phyloP scores from a whole-genome alignment of 2,797 vertebrate genomes.

The Emydoidea blandingii region DNA sequence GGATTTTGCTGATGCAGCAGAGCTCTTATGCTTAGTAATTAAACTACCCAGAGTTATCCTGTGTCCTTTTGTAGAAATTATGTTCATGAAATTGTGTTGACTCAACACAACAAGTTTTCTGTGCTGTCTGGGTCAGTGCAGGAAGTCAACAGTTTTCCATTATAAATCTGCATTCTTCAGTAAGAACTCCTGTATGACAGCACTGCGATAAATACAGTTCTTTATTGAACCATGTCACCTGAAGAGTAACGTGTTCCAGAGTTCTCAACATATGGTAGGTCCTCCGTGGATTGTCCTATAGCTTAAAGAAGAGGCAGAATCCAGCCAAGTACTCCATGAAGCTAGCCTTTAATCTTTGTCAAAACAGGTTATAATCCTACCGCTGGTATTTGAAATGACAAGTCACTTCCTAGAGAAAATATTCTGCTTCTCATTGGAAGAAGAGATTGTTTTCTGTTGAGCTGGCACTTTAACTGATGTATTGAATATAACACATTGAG shows the following conservation, averaged over 20 bases:
- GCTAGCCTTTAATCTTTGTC: not conserved
- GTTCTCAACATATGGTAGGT: not conserved
- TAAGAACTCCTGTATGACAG: not conserved
- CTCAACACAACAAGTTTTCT: fast-evolving
- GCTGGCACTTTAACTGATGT: not conserved
- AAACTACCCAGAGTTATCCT: not conserved
- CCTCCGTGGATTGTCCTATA: not conserved
- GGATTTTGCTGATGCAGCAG: not conserved
- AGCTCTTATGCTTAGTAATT: fast-evolving
- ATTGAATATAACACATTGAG: not conserved
- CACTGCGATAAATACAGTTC: not conserved
- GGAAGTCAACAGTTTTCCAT: not conserved
- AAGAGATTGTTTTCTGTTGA: not conserved
- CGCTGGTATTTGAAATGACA: fast-evolving
- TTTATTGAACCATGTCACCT: not conserved
- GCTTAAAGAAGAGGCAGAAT: not conserved
- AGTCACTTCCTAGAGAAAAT: not conserved
- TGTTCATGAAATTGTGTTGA: not conserved
- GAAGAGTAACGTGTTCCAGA: not conserved
- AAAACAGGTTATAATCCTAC: not conserved
- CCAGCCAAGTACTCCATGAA: fast-evolving
- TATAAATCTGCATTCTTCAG: not conserved
- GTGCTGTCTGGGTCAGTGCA: not conserved
- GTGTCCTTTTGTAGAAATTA: not conserved
- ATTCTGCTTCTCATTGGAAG: not conserved